Conservation (phyloP, 2,797 vertebrate genomes). For the Mallotus villosus region DNA sequence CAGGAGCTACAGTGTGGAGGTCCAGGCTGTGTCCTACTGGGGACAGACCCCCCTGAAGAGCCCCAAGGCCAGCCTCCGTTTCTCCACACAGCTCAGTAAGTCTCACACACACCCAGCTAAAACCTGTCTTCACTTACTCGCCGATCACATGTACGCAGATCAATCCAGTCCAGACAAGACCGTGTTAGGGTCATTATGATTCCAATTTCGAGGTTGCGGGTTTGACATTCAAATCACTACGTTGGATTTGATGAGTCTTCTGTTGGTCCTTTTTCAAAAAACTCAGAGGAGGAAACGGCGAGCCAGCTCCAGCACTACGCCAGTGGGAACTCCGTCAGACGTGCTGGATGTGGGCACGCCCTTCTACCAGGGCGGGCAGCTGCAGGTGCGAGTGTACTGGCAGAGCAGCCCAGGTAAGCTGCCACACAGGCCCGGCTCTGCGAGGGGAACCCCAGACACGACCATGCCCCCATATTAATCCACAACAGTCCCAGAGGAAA, state of each 20-base stretch:
- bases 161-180: too few relatives aligned
- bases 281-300: background rate
- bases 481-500: background rate
- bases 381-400: constrained; percentile 91
- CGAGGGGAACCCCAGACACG: background rate
- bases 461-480: background rate
- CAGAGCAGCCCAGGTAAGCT: constrained; percentile 80
- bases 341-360: constrained; percentile 85
- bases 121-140: too few relatives aligned
- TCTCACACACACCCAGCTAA: background rate
- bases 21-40: constrained; percentile 90
- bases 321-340: constrained; percentile 62
- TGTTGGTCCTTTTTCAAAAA: background rate
- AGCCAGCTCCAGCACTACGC: constrained; percentile 41
- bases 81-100: constrained; percentile 77
- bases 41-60: constrained; percentile 86
- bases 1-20: constrained; percentile 83
- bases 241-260: background rate
- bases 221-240: background rate
- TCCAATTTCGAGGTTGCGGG: background rate
- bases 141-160: too few relatives aligned
- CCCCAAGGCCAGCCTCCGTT: constrained; percentile 78
- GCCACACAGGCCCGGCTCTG: background rate
- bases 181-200: too few relatives aligned
- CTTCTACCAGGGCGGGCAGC: constrained; percentile 86